A percentile compares a stretch with the other conserved stretches of the same genome.
These are phyloP conservation scores for Poecilobothrus nobilitatus DNA, from an alignment of 2,888 invertebrate genomes.

Conservation along the genomic window DNA sequence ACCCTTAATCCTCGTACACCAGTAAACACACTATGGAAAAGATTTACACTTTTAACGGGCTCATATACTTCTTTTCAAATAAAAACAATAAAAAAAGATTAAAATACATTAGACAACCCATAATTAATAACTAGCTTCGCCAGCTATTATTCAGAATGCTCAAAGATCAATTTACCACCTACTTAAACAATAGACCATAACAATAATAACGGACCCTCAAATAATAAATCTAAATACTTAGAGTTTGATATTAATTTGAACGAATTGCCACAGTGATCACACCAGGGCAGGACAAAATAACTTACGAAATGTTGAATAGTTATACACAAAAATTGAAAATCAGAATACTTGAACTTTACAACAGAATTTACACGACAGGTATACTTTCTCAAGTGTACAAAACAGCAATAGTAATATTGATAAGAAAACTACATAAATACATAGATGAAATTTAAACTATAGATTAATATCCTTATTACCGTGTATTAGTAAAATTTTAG, in stretches of 20 bases:
- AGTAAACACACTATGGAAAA: background rate
- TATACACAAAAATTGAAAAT: background rate
- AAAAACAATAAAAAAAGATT: background rate
- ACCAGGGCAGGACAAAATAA: background rate
- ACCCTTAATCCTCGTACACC: background rate
- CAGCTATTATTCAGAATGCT: background rate
- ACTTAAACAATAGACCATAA: background rate
- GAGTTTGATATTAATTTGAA: background rate
- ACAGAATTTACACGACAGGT: slow-evolving; percentile 12
- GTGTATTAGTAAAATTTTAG: slow-evolving; percentile 14
- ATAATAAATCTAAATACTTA: background rate
- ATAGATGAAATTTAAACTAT: background rate
- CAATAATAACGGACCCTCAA: background rate
- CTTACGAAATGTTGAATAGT: background rate
- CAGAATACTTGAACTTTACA: slow-evolving; percentile 9
- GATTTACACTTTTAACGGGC: background rate
- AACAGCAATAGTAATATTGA: slow-evolving; percentile 11
- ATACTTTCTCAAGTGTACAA: slow-evolving; percentile 12
- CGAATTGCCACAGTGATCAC: background rate
- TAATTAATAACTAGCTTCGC: background rate
- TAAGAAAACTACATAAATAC: slow-evolving; percentile 11
- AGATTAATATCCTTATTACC: slow-evolving; percentile 14
- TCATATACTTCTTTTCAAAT: background rate
- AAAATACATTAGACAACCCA: background rate
- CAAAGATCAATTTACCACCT: background rate